Base-by-base conservation (phyloP, 92 coral and sea anemone species). In the Palythoa grandiflora region DNA sequence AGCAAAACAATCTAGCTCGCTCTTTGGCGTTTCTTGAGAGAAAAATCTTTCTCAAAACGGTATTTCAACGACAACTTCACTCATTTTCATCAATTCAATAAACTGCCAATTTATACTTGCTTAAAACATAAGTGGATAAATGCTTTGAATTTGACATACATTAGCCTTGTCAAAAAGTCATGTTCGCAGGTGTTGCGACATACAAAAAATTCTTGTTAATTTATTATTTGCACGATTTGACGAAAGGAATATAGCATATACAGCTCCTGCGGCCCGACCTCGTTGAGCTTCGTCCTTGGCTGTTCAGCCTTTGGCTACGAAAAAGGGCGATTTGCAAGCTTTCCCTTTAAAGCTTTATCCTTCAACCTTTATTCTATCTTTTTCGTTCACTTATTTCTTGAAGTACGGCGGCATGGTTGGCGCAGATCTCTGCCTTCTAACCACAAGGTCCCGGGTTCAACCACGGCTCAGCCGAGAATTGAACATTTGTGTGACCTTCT, bases 51-150 rank as follows among this genome's bases (percentile, higher is more conserved):
- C 44, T 70, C 47, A 70, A 1, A 8, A 10, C 16, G 44, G n/a
- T 35, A 35, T 36, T 37, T 38, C 44, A 12, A 6, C 36, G 75
- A 70, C 75, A 70, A 36, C 47, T 70, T 70, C 12, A 35, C 9
- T 35, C 47, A 70, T 28, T 9, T 5, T 35, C 8, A 28, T 38
- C 13, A 65, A 65, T 17, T 65, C 36, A 65, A 65, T 65, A 65
- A 65, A 8, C 9, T 65, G 38, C 61, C 61, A 54, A 44, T 13
- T 57, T 16, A 65, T 10, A 65, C 2, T 21, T 17, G 71, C 13
- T 7, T 54, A 54, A 21, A 63, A 36, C 75, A 70, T 70, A 70
- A 70, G 38, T 70, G 75, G 44, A 70, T 70, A 28, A 70, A 35
- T 70, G 28, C 75, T 70, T 6, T n/a, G n/a, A n/a, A n/a, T n/a